Evolutionary conservation across 2,113 vertebrate species (phyloP).

Genomic region (Leucosticte australis): DNA sequence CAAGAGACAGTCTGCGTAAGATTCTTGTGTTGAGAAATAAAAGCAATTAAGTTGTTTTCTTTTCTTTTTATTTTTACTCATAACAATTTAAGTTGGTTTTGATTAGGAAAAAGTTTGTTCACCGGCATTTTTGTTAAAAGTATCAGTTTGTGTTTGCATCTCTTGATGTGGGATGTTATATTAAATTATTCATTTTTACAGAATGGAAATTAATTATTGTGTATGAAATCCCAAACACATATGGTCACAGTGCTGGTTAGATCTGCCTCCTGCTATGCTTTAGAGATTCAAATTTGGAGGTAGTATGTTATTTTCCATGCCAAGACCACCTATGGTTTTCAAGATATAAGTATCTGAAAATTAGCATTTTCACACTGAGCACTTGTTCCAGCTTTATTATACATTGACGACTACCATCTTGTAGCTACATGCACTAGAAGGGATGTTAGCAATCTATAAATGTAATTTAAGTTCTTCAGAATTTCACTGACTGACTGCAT

Average conservation of each 20-base stretch:
- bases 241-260: conserved; percentile 77
- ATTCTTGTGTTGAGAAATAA: neutral
- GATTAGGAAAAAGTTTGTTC: conserved; percentile 59
- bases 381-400: conserved; percentile 62
- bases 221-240: conserved; percentile 82
- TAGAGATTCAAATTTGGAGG: conserved; percentile 77
- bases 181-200: conserved; percentile 82
- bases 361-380: conserved; percentile 75
- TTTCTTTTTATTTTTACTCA: conserved; percentile 17
- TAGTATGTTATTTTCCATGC: conserved; percentile 77
- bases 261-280: conserved; percentile 76
- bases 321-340: conserved; percentile 82
- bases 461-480: conserved; percentile 9
- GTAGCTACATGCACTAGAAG: neutral
- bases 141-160: conserved; percentile 69
- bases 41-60: neutral
- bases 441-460: conserved; percentile 21
- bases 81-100: neutral
- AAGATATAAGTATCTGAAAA: conserved; percentile 77
- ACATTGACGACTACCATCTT: conserved; percentile 43
- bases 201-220: conserved; percentile 83
- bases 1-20: neutral
- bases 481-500: neutral
- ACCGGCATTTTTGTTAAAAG: conserved; percentile 15
- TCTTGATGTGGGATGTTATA: conserved; percentile 65